Percentiles rank a stretch among this genome's conserved stretches.
These are phyloP conservation scores for Chloroceryle amazona DNA, from an alignment of 2,797 vertebrate genomes.

Conservation along the genomic window DNA sequence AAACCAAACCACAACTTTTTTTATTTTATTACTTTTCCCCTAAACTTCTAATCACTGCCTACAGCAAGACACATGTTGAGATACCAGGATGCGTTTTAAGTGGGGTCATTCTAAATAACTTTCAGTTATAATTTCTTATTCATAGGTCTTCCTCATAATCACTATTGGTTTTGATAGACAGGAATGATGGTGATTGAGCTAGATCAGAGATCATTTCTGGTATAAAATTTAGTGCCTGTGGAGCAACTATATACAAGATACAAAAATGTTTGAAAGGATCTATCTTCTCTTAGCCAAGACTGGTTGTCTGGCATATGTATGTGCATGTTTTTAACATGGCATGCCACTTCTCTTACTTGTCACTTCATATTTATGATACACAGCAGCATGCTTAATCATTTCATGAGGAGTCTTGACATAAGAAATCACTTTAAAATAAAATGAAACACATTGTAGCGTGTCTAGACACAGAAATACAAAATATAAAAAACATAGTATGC, in stretches of 20 bases:
- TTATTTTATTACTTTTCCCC: neutral
- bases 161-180: neutral
- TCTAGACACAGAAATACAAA: too few relatives aligned
- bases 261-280: neutral
- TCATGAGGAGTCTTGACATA: neutral
- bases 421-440: slow-evolving; percentile 16
- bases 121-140: neutral
- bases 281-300: neutral
- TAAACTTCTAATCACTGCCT: neutral
- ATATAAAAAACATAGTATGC: neutral
- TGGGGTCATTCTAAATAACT: neutral
- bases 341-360: neutral
- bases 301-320: neutral
- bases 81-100: neutral
- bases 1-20: neutral
- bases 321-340: neutral
- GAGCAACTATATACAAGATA: neutral
- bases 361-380: neutral
- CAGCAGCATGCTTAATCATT: neutral
- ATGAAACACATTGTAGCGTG: neutral
- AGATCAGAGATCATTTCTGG: neutral
- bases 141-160: neutral
- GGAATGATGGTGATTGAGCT: neutral
- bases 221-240: neutral
- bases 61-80: neutral